These are phyloP conservation scores for Rafetus swinhoei DNA, from an alignment of 2,113 vertebrate species.

Conservation along the genomic window DNA sequence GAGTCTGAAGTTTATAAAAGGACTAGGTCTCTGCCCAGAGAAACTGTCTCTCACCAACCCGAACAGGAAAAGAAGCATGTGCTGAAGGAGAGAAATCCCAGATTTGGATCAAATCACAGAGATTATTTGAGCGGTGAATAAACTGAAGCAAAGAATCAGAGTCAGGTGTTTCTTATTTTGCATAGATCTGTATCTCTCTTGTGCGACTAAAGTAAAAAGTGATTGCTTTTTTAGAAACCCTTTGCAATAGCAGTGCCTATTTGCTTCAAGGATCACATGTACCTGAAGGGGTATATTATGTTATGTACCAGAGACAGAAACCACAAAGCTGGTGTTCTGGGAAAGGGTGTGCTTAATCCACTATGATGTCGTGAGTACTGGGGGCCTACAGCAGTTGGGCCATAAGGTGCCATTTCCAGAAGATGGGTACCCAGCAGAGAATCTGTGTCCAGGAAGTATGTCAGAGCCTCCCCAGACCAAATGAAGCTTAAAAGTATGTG, in stretches of 20 bases:
- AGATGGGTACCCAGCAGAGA: background rate
- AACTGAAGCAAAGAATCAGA: background rate
- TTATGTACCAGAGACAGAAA: background rate
- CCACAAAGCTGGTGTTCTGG: background rate
- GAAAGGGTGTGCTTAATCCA: background rate
- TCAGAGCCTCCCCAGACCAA: background rate
- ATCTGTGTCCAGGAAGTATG: background rate
- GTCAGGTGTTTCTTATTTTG: background rate
- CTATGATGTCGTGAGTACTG: background rate
- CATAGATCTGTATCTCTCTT: background rate
- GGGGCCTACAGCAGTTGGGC: background rate
- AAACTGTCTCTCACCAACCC: background rate
- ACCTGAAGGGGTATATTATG: background rate
- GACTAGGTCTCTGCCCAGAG: background rate
- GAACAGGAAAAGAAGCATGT: background rate
- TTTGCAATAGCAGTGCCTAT: background rate
- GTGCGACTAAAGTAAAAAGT: background rate
- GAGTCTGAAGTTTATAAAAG: background rate
- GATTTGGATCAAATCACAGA: background rate
- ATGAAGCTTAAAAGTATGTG: background rate
- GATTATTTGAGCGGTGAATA: background rate
- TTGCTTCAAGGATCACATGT: background rate
- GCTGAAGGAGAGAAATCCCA: background rate
- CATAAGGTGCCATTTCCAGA: background rate
- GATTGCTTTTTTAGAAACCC: background rate